phyloP scores from a whole-genome alignment of 2,888 invertebrate genomes.

The Rapana venosa region DNA sequence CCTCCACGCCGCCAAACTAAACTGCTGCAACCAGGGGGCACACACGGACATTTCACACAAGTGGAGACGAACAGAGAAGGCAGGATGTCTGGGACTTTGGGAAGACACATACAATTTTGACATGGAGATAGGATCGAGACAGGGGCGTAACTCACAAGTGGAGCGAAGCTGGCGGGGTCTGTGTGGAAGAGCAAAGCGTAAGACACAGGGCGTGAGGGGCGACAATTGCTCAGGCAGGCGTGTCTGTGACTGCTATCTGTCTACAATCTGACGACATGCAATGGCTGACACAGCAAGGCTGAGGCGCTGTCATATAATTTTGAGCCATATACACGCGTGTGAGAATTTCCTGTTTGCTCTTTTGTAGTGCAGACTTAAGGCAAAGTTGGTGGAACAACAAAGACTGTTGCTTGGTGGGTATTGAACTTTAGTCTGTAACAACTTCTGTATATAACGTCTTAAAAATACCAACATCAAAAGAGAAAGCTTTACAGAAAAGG shows the following conservation, averaged over 20 bases:
- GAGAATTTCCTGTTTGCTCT: neutral
- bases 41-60: conserved; percentile 5
- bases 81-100: neutral
- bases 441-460: no score
- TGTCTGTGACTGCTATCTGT: conserved; percentile 1
- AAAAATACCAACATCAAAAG: no score
- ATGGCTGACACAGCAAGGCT: neutral
- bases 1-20: neutral
- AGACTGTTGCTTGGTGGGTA: no score
- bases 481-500: no score
- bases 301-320: neutral
- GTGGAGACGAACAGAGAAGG: neutral
- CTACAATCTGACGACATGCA: neutral
- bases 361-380: no score
- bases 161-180: conserved; percentile 8
- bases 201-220: neutral
- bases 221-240: neutral
- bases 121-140: conserved; percentile 17
- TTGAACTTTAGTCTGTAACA: no score
- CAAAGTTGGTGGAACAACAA: no score
- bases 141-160: neutral
- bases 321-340: neutral
- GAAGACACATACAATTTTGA: conserved; percentile 8
- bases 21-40: conserved; percentile 31
- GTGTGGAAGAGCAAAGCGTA: neutral